Evolutionary conservation across 2,888 invertebrate species (phyloP), one percentile per base, ranked within the genome.

Genomic region (Caenorhabditis sulstoni): DNA sequence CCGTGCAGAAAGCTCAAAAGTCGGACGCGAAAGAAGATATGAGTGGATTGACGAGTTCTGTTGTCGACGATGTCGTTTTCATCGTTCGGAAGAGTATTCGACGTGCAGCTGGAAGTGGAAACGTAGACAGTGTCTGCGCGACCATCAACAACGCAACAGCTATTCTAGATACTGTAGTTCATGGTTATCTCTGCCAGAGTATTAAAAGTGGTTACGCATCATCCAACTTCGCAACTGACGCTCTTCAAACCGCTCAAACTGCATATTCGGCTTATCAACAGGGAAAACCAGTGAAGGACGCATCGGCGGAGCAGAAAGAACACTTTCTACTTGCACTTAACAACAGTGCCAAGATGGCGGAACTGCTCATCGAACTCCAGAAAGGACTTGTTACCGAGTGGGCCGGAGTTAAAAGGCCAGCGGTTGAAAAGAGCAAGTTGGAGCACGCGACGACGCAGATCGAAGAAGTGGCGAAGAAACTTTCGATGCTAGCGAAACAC

Each of bases 31-130:
- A 92, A 94, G 79, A 94, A 65, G 91, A 91, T 37, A 90, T 90
- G 8, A 23, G 52, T n/a, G 87, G 91, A 29, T 86, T 91, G 39
- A 94, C 94, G 0, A 96, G 87, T 2, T 96, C 95, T 85, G 94
- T 99, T 92, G 95, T 98, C 0, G 99, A 99, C 91, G 98, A 99
- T 91, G 95, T 97, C 0, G 98, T 98, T 92, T 99, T 96, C 91
- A 96, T 99, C 84, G 94, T 97, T 2, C 94, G 96, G 88, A 98
- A 98, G 92, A 96, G 96, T 87, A 94, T 97, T 61, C 95, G 96
- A 84, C 94, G 98, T 82, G 94, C 96, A n/a, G 92, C 96, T 84
- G 94, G 95, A 7, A 95, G 95, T 84, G 94, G 95, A 89, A 96
- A 95, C 90, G 93, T 97, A 74, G 97, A 98, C 91, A 97, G 96